These are phyloP conservation scores for Babyrousa celebensis DNA, from an alignment of 2,797 vertebrate genomes.

Conservation along the genomic window DNA sequence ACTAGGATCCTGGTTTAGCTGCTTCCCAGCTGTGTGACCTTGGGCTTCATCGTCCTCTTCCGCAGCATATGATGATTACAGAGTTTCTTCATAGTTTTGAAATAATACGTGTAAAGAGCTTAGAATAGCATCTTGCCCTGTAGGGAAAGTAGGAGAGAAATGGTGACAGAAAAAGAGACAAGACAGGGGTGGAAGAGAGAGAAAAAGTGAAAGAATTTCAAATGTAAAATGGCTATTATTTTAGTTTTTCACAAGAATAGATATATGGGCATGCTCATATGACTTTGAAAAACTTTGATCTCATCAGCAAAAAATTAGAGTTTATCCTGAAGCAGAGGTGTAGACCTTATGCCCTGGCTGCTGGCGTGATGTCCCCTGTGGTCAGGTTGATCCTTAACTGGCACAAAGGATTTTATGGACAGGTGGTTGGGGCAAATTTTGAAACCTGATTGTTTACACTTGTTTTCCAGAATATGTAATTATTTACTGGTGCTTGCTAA, in stretches of 20 bases:
- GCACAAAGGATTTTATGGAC: constrained; percentile 1
- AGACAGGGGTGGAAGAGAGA: neutral
- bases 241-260: constrained; percentile 36
- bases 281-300: neutral
- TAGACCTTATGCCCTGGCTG: neutral
- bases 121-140: neutral
- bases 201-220: constrained; percentile 23
- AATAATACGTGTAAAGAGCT: neutral
- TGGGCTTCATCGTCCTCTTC: neutral
- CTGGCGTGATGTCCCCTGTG: constrained; percentile 50
- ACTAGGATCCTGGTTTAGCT: neutral
- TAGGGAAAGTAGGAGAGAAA: neutral
- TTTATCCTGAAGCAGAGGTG: neutral
- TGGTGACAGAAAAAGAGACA: neutral
- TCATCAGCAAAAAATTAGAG: neutral
- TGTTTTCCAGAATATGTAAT: constrained; percentile 69
- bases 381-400: constrained; percentile 51
- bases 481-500: constrained; percentile 67
- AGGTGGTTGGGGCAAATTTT: constrained; percentile 73
- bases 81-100: neutral
- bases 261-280: neutral
- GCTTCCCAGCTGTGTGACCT: neutral
- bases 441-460: constrained; percentile 23
- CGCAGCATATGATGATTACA: neutral
- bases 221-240: neutral